Conservation (phyloP, 2,888 invertebrate genomes). For the Halocaridina rubra region DNA sequence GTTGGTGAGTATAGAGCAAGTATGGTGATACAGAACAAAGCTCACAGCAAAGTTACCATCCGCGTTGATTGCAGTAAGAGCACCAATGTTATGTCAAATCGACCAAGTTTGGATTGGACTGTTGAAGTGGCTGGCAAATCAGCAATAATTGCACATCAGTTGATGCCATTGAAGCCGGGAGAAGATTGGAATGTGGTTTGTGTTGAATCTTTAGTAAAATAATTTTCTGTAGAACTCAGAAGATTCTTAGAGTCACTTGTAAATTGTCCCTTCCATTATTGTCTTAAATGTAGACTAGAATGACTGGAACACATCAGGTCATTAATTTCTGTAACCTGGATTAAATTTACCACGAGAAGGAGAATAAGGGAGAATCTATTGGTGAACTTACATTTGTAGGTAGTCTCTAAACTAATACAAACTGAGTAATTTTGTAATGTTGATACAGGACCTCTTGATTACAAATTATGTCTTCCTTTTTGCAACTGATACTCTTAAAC, state of each 20-base stretch:
- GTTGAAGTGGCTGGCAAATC: conserved; percentile 56
- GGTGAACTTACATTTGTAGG: no score
- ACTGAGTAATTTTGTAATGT: neutral
- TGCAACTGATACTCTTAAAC: neutral
- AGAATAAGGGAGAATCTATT: no score
- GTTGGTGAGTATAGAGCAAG: conserved; percentile 42
- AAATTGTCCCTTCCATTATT: no score
- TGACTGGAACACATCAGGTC: no score
- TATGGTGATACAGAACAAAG: conserved; percentile 60
- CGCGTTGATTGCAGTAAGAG: conserved; percentile 50
- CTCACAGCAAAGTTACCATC: conserved; percentile 50
- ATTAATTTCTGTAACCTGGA: no score
- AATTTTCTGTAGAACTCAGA: neutral
- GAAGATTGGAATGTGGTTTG: conserved; percentile 54
- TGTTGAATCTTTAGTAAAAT: conserved; percentile 52
- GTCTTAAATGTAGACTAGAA: no score
- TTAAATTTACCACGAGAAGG: no score
- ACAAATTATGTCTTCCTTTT: neutral
- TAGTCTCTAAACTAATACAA: neutral
- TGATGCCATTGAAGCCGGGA: conserved; percentile 33
- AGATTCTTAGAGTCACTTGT: no score
- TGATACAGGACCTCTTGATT: neutral
- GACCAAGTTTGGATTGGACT: conserved; percentile 48
- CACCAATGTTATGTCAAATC: conserved; percentile 42
- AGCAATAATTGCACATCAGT: conserved; percentile 60